A percentile compares a stretch with the other conserved stretches of the same genome.
Evolutionary conservation across 1,140 invertebrate species (phyloP).

Genomic region (Aricia agestis): DNA sequence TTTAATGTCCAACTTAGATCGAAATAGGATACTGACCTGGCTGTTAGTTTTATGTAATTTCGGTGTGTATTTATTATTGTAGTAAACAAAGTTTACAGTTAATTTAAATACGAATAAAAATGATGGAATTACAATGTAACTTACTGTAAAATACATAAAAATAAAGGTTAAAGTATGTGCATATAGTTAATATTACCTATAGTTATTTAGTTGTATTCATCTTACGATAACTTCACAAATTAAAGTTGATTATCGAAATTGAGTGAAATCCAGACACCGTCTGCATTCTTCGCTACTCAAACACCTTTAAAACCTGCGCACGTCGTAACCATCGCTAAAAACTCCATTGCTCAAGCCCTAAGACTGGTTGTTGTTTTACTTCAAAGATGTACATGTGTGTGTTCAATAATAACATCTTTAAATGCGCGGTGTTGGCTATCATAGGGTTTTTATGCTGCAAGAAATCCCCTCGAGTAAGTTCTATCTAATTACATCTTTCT

Average conservation of each 20-base stretch:
- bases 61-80: no score
- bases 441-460: conserved; percentile 23
- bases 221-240: no score
- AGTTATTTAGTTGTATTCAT: no score
- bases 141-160: no score
- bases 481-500: conserved; percentile 23
- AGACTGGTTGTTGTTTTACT: conserved; percentile 15
- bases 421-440: conserved; percentile 20
- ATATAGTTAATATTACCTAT: no score
- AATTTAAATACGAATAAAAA: no score
- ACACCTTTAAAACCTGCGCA: conserved; percentile 3
- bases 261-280: not conserved
- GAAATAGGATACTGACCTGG: no score
- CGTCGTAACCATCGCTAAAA: conserved; percentile 11
- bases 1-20: not conserved
- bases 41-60: not conserved
- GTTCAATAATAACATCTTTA: conserved; percentile 23
- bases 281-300: conserved; percentile 1
- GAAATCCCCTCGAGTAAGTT: conserved; percentile 22
- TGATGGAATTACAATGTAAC: no score
- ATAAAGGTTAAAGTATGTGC: no score
- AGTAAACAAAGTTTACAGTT: no score
- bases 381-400: conserved; percentile 12
- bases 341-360: conserved; percentile 15
- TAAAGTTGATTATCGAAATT: not conserved